phyloP scores from a whole-genome alignment of 2,888 invertebrate genomes.

The Zootermopsis nevadensis region DNA sequence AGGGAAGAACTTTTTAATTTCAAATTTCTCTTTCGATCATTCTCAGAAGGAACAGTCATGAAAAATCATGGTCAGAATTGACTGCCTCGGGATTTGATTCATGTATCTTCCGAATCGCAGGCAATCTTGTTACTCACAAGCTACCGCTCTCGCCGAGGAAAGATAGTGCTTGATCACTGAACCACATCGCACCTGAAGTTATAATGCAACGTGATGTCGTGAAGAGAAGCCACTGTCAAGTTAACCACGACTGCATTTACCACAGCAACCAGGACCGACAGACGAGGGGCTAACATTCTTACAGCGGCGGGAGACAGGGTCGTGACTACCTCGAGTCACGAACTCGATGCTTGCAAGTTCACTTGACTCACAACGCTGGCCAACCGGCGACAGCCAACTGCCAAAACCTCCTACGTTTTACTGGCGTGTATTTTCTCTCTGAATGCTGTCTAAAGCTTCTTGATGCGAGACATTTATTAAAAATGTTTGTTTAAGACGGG shows the following conservation, averaged over 20 bases:
- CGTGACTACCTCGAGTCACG: slow-evolving; percentile 39
- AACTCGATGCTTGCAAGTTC: background rate
- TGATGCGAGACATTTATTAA: no score
- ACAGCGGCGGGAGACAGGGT: slow-evolving; percentile 12
- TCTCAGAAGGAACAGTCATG: no score
- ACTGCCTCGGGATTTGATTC: no score
- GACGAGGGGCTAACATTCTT: background rate
- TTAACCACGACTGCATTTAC: slow-evolving; percentile 17
- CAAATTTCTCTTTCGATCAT: no score
- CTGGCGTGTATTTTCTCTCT: background rate
- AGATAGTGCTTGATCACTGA: slow-evolving; percentile 23
- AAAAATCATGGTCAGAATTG: no score
- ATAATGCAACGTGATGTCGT: background rate
- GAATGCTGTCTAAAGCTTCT: background rate
- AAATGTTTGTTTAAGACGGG: no score
- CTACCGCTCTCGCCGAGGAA: background rate
- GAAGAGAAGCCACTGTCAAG: slow-evolving; percentile 25
- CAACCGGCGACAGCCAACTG: background rate
- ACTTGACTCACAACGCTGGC: slow-evolving; percentile 19
- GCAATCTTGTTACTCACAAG: background rate
- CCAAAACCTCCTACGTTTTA: background rate
- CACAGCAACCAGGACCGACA: slow-evolving; percentile 3
- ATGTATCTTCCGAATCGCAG: background rate
- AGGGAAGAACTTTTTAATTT: no score
- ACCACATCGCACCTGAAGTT: slow-evolving; percentile 37